These are phyloP conservation scores for Sesia apiformis DNA, from an alignment of 2,888 invertebrate species.

Conservation along the genomic window DNA sequence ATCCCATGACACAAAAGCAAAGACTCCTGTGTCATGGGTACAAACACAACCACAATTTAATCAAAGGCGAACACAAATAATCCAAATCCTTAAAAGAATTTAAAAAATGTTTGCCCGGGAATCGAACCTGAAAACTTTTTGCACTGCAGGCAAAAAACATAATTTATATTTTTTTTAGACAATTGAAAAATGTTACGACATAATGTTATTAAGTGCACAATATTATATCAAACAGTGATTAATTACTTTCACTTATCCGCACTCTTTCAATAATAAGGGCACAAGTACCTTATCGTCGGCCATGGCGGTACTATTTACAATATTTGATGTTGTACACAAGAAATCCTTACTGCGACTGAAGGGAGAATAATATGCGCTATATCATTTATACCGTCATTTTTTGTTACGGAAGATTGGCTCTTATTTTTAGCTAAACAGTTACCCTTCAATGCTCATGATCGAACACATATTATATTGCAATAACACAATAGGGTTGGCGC, in stretches of 20 bases:
- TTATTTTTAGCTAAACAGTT: conserved; percentile 45
- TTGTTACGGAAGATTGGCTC: conserved; percentile 49
- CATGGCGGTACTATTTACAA: conserved; percentile 31
- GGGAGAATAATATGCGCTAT: conserved; percentile 30
- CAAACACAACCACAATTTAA: background rate
- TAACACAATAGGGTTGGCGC: conserved; percentile 34
- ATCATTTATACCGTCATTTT: conserved; percentile 45
- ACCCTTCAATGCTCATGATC: conserved; percentile 56
- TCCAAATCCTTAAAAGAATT: too few species aligned
- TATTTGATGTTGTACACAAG: conserved; percentile 17
- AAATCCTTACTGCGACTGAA: conserved; percentile 42
- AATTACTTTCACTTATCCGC: background rate
- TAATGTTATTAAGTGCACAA: too few species aligned
- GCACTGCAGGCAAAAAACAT: too few species aligned
- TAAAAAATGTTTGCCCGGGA: too few species aligned
- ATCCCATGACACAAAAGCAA: too few species aligned
- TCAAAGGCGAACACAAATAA: background rate
- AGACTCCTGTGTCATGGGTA: background rate
- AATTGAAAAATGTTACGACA: too few species aligned
- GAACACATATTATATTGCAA: conserved; percentile 42
- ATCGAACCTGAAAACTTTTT: too few species aligned
- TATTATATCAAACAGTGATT: background rate
- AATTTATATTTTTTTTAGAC: too few species aligned
- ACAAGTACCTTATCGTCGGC: conserved; percentile 46
- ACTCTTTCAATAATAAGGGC: background rate